Base-by-base conservation (phyloP, 2,797 vertebrate species). In the Varecia variegata region DNA sequence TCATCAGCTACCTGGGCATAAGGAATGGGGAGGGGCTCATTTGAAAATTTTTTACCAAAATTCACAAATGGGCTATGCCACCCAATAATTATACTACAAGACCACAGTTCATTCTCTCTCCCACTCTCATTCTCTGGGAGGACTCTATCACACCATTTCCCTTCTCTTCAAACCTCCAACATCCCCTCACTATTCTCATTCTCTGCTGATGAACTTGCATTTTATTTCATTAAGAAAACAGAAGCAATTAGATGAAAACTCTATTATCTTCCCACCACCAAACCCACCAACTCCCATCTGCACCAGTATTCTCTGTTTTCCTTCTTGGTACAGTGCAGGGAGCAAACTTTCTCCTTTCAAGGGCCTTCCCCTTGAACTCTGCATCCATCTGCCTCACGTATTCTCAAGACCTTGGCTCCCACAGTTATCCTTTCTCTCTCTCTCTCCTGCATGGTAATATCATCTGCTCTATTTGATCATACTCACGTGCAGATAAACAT, bases 181-280 rank as follows among this genome's bases (percentile, higher is more conserved):
- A 20, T 40, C 7, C 17, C 20, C 27, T 77, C 65, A 81, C 35
- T 38, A 52, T 50, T 74, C 60, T 93, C 54, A 71, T 52, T 54
- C 50, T 93, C 83, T 60, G 40, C 67, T 38, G 30, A 93, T 76
- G 30, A 83, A 21, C 13, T 83, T 86, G 30, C 25, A 43, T 70
- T 92, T 86, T 47, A 73, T 80, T 95, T 93, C 30, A 47, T 77
- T 93, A 79, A 86, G 74, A 94, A 97, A 62, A 79, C 7, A 83
- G 52, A 88, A 91, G 50, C 40, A 67, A 50, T 87, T 47, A 43
- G 35, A 68, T 30, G 35, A 56, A 60, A 83, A 84, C 35, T 74
- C 60, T 35, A 13, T 58, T 21, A 54, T 74, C 40, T 73, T 54
- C 30, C 70, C 14, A 30, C 38, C 45, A 60, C 30, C 21, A 47